phyloP scores from a whole-genome alignment of 2,113 vertebrate genomes.

The Meriones unguiculatus region DNA sequence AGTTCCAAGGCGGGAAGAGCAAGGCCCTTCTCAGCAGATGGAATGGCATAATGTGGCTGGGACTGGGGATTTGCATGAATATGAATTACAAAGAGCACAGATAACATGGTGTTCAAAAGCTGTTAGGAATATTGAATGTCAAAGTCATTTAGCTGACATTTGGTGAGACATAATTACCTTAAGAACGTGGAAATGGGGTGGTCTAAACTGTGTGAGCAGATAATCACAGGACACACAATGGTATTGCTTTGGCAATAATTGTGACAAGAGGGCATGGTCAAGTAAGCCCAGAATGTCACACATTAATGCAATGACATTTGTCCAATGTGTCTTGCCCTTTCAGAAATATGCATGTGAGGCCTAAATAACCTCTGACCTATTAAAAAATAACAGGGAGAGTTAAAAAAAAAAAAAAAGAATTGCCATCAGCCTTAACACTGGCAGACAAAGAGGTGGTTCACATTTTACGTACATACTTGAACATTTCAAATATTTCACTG shows the following conservation, averaged over 20 bases:
- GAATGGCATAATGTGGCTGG: slow-evolving; percentile 51
- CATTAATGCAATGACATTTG: slow-evolving; percentile 84
- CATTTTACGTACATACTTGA: background rate
- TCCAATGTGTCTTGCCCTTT: slow-evolving; percentile 76
- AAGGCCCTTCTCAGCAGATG: slow-evolving; percentile 64
- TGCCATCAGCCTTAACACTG: slow-evolving; percentile 3
- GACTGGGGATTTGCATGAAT: slow-evolving; percentile 67
- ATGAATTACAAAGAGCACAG: slow-evolving; percentile 79
- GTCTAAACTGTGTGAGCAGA: slow-evolving; percentile 76
- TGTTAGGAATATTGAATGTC: slow-evolving; percentile 78
- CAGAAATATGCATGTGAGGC: slow-evolving; percentile 73
- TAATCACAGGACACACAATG: slow-evolving; percentile 75
- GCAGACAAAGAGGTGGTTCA: slow-evolving; percentile 51
- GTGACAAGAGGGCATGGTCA: slow-evolving; percentile 71
- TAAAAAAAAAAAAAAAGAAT: background rate
- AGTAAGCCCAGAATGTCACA: slow-evolving; percentile 72
- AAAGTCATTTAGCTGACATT: slow-evolving; percentile 75
- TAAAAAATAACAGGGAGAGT: slow-evolving; percentile 52
- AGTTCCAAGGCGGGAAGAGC: slow-evolving; percentile 45
- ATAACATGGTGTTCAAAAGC: slow-evolving; percentile 75
- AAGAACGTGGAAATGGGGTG: slow-evolving; percentile 76
- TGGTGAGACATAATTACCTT: slow-evolving; percentile 76
- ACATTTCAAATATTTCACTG: slow-evolving; percentile 41
- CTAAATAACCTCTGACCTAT: slow-evolving; percentile 78
- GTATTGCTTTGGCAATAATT: slow-evolving; percentile 74